Evolutionary conservation across 2,888 invertebrate genomes (phyloP).

Genomic region (Lepas anatifera): DNA sequence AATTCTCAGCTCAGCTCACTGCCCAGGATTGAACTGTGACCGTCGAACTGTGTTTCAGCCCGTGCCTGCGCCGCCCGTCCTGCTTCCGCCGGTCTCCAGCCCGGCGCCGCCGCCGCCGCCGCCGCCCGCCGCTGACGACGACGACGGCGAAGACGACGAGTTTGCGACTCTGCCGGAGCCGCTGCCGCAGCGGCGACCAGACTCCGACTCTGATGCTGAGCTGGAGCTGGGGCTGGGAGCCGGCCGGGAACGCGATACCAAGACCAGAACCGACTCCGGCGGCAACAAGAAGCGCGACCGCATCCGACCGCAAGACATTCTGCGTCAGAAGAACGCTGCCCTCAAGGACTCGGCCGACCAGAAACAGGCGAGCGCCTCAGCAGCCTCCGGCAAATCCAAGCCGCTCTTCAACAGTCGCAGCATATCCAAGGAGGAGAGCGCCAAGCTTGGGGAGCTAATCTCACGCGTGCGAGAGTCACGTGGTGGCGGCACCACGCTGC

Average conservation of each 20-base stretch:
- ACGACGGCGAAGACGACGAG: neutral
- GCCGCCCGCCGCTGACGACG: neutral
- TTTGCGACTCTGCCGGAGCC: slow-evolving; percentile 10
- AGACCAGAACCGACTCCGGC: too few relatives aligned
- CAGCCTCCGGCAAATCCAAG: too few relatives aligned
- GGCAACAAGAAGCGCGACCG: neutral
- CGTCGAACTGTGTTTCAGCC: too few relatives aligned
- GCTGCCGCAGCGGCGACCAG: neutral
- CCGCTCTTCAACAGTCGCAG: neutral
- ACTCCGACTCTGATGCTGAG: neutral
- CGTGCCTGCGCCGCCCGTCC: neutral
- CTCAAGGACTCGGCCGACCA: neutral
- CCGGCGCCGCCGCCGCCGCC: neutral
- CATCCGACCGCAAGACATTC: neutral
- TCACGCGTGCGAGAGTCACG: neutral
- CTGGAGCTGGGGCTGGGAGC: neutral
- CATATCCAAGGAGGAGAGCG: neutral
- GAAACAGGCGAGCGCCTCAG: neutral
- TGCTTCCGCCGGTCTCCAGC: neutral
- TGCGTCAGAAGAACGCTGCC: neutral
- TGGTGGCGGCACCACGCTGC: slow-evolving; percentile 9
- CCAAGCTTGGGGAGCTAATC: neutral
- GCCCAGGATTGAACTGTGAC: too few relatives aligned
- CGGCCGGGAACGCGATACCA: neutral
- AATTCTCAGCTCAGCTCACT: too few relatives aligned